Base-by-base conservation (phyloP, 2,888 invertebrate species). In the Ichneumoninae sp. region DNA sequence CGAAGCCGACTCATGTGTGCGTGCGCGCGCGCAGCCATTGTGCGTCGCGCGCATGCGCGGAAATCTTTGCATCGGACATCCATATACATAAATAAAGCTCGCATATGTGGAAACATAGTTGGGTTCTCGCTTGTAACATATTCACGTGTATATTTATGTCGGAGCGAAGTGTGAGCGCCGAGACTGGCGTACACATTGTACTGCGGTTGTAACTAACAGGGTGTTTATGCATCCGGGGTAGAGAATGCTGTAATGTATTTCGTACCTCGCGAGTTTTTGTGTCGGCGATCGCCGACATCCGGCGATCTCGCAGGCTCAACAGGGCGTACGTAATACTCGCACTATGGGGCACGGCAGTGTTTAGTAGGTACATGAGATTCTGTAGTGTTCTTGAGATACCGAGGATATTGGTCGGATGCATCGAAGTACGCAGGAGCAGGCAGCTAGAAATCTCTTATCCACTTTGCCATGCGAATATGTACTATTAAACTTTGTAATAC, bases 241-340 rank as follows among this genome's bases (percentile, higher is more conserved):
- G 62, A 7, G 79, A 89, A 89, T 83, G 86, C 74, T 65, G 60
- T 71, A 44, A 19, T 44, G 44, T 60, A 72, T 72, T 72, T 60
- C 44, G 72, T 72, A 30, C 60, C 22, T 57, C 40, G 22, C 57
- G 6, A 44, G 80, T 85, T 85, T 79, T 52, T 79, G 44, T 26
- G 6, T 13, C 26, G 57, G 22, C 71, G 87, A 86, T 88, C 82
- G 65, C 44, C 81, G 82, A 86, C 83, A 86, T 88, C 88, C 83
- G 88, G 82, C 71, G 82, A 83, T 86, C 80, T 83, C 74, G 36
- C 60, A 26, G 72, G 44, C 44, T 72, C 72, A 72, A 72, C 57
- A 26, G 40, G 60, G 44, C 60, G 72, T 44, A 44, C 30, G 19
- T 72, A 40, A 57, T 44, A 33, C 16, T 62, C 30, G 16, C 33